Percentiles rank a stretch among this genome's conserved stretches.
Evolutionary conservation across 2,113 vertebrate species (phyloP).

Genomic region (Lates calcarifer): DNA sequence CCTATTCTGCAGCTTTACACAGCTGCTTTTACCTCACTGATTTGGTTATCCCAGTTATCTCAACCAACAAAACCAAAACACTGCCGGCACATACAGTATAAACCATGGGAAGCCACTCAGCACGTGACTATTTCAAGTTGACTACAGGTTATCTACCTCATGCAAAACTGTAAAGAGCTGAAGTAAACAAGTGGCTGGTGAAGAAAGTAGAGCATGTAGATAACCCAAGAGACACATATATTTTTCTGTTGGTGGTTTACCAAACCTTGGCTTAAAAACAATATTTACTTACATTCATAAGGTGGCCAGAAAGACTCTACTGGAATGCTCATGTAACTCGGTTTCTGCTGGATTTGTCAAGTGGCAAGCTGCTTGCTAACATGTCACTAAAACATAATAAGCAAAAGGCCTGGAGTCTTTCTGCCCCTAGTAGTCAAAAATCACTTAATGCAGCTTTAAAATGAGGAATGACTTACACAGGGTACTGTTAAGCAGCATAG

Average conservation of each 20-base stretch:
- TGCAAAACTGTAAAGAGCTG: slow-evolving; percentile 9
- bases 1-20: slow-evolving; percentile 12
- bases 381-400: not conserved
- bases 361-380: not conserved
- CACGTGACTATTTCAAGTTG: slow-evolving; percentile 18
- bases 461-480: slow-evolving; percentile 73
- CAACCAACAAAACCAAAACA: slow-evolving; percentile 22
- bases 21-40: not conserved
- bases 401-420: slow-evolving; percentile 6
- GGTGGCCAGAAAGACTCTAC: slow-evolving; percentile 25
- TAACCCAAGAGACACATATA: not conserved
- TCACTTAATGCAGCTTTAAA: slow-evolving; percentile 70
- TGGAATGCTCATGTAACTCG: not conserved
- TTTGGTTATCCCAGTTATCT: not conserved
- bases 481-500: slow-evolving; percentile 70
- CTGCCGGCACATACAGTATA: not conserved
- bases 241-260: slow-evolving; percentile 16
- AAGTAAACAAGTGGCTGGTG: slow-evolving; percentile 13
- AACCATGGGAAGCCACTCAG: slow-evolving; percentile 20
- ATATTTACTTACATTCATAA: slow-evolving; percentile 43
- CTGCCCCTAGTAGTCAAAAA: slow-evolving; percentile 8
- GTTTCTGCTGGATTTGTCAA: slow-evolving; percentile 11
- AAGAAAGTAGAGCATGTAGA: not conserved
- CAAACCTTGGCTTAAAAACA: slow-evolving; percentile 8
- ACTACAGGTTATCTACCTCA: not conserved